Base-by-base conservation (phyloP, 2,113 vertebrate species). In the Myodes glareolus region DNA sequence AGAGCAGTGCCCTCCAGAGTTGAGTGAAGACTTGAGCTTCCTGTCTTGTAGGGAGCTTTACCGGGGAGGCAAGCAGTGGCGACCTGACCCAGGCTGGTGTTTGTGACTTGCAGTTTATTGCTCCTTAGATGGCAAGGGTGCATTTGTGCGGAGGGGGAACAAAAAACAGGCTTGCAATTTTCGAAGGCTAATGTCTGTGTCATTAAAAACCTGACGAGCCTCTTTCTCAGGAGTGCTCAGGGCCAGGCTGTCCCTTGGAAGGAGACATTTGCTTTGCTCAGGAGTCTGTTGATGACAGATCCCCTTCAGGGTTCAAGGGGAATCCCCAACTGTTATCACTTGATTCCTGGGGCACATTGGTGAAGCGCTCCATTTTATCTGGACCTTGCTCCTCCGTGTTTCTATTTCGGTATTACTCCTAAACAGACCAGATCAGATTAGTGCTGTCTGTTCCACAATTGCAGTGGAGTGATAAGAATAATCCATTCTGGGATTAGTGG, bases 361-460 rank as follows among this genome's bases (percentile, higher is more conserved):
- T n/a, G 68, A 50, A 68, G 31, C 47, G 25, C 29, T 25, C 42
- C 4, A 47, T 31, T 45, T 73, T 80, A 16, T 21, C 16, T 65
- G 58, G 89, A 72, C 65, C 63, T 90, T 94, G 12, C 11, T 90
- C 67, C 45, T 95, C 84, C 5, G 17, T 14, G 70, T 75, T 90
- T 96, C 94, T 91, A 81, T 96, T 95, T 90, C 36, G 5, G 63
- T 90, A 23, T 73, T 42, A 45, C 42, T 88, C 72, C 6, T 78
- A 85, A 94, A 85, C 68, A 92, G 91, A 89, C 39, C 36, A 58
- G 52, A 47, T 90, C 58, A 85, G 47, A 77, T 17, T 8, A 78
- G 27, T 65, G 63, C 21, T 61, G 55, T 92, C 72, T 47, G 31
- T 29, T 47, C 65, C 91, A 73, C 16, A 75, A 25, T 77, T n/a